Base-by-base conservation (phyloP, 2,888 invertebrate species). In the Chalcosyrphus nemorum region DNA sequence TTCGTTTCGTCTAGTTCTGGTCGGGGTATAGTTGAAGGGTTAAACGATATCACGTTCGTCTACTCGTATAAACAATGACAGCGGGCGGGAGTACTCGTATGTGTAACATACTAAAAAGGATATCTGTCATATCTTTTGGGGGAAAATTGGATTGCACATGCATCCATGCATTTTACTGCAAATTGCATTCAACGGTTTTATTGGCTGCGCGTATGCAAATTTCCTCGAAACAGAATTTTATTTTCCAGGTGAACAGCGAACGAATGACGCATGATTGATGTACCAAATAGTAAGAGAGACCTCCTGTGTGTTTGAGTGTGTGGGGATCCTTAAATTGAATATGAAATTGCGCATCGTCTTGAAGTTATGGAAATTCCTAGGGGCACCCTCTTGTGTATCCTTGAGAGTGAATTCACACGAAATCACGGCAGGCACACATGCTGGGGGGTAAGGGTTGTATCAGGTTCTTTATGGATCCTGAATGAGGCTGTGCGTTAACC, bases 221-320 rank as follows among this genome's bases (percentile, higher is more conserved):
- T 84, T 78, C 45, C 50, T 43, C n/a, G n/a, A n/a, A 59, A 15
- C 17, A 41, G 50, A 66, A 66, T 43, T n/a, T n/a, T 75, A 75
- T 45, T 63, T 74, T 81, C 74, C 80, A 84, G 78, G 78, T 78
- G 78, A 84, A 38, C 50, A 45, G 45, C 47, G 68, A 35, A 63
- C 74, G 72, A 74, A 68, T 84, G 72, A 68, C 56, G 78, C 68
- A 29, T 84, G 80, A 84, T 84, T 82, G 81, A 82, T 82, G 77
- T 54, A 65, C 50, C 71, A 70, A 71, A 65, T 72, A 27, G 19
- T 15, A 24, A 24, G 19, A 15, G n/a, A n/a, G n/a, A 7, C 13
- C 13, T 52, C 17, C 13, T 13, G 52, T 9, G 2, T 35, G 35
- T 27, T 3, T 27, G 27, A 1, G 32, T 32, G 32, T 32, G 32